Conservation (phyloP, 2,113 vertebrate genomes). For the Oryzias woworae region DNA sequence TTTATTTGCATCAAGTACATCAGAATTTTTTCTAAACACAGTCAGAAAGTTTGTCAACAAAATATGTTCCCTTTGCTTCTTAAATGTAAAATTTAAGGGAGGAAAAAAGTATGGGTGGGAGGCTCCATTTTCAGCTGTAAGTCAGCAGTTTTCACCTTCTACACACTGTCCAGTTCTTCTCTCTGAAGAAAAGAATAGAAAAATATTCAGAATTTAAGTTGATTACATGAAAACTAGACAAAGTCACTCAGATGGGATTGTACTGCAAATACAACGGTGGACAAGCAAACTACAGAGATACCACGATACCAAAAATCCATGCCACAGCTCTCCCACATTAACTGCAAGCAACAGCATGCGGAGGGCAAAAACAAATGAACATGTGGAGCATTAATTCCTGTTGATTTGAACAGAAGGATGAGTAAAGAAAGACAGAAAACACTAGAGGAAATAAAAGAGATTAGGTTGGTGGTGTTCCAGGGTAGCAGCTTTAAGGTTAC, state of each 20-base stretch:
- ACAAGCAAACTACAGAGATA: constrained; percentile 2
- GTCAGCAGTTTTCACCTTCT: constrained; percentile 65
- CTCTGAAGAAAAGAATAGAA: constrained; percentile 38
- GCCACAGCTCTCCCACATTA: constrained; percentile 27
- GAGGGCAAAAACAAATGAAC: constrained; percentile 10
- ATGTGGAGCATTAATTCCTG: constrained; percentile 5
- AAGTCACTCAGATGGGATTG: background rate
- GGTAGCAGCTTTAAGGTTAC: constrained; percentile 25
- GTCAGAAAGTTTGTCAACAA: constrained; percentile 27
- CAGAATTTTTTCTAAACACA: background rate
- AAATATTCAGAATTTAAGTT: background rate
- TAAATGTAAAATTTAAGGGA: constrained; percentile 42
- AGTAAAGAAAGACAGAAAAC: constrained; percentile 13
- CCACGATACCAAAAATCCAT: constrained; percentile 30
- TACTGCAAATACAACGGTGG: background rate
- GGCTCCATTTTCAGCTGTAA: constrained; percentile 15
- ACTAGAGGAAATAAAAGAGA: constrained; percentile 31
- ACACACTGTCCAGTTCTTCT: constrained; percentile 51
- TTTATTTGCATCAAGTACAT: constrained; percentile 17
- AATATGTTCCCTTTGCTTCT: constrained; percentile 37
- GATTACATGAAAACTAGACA: background rate
- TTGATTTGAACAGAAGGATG: constrained; percentile 19
- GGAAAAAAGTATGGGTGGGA: background rate
- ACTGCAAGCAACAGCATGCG: constrained; percentile 56
- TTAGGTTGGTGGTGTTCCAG: constrained; percentile 51